Conservation (phyloP, 2,888 invertebrate species). For the Tineola bisselliella region DNA sequence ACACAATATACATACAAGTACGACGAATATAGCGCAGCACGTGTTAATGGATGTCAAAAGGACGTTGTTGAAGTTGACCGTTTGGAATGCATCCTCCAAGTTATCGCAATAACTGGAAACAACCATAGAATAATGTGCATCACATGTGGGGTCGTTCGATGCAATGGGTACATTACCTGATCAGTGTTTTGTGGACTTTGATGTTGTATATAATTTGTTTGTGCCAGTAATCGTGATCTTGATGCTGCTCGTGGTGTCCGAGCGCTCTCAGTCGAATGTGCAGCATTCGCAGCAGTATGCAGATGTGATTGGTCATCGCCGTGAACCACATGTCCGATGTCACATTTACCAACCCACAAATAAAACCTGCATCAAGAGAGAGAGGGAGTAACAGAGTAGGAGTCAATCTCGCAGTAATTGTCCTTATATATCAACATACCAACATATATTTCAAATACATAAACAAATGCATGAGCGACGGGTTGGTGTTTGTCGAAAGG, state of each 20-base stretch:
- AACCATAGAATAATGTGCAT: no score
- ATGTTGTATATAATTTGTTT: constrained; percentile 32
- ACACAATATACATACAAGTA: constrained; percentile 46
- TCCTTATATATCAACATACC: constrained; percentile 30
- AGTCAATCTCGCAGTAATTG: background rate
- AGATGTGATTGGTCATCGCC: constrained; percentile 55
- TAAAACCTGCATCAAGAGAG: constrained; percentile 39
- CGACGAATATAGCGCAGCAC: constrained; percentile 55
- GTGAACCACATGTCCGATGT: constrained; percentile 52
- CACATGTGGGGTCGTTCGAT: no score
- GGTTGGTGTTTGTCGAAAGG: constrained; percentile 51
- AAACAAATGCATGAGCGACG: constrained; percentile 41
- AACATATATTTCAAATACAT: constrained; percentile 50
- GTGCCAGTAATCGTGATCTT: constrained; percentile 28
- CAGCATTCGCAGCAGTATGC: constrained; percentile 40
- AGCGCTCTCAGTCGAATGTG: constrained; percentile 38
- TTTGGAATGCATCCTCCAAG: constrained; percentile 48
- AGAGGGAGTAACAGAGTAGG: no score
- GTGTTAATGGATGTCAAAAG: constrained; percentile 54
- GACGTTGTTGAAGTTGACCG: constrained; percentile 49
- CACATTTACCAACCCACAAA: constrained; percentile 52
- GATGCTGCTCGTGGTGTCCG: constrained; percentile 35
- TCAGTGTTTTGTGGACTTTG: constrained; percentile 53
- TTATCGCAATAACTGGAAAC: constrained; percentile 49
- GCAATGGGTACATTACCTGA: constrained; percentile 27